Base-by-base conservation (phyloP, 2,888 invertebrate genomes). In the Netelia virgata region DNA sequence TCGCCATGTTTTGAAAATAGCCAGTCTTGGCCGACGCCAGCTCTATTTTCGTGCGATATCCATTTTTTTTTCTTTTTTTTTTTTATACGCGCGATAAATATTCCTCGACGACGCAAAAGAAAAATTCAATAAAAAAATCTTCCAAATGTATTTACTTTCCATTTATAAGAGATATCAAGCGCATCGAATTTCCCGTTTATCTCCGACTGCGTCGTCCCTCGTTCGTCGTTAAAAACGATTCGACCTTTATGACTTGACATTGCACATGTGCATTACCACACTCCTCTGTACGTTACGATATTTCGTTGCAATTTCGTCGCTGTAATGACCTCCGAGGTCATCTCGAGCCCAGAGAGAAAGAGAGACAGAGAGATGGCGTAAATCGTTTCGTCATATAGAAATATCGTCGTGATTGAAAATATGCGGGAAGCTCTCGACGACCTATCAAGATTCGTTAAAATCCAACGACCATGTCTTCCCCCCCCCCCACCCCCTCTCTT, bases 381-480 rank as follows among this genome's bases (percentile, higher is more conserved):
- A 70, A 78, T 70, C 70, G 63, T 70, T 78, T 70, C 50, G 23
- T 53, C 70, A 53, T 70, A 70, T 70, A 55, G 70, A 78, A 63
- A 70, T 78, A 70, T 55, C 78, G 63, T 78, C 63, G 70, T 18
- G 78, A 63, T 63, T 72, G 78, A 72, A 28, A 47, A 68, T 63
- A 20, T 28, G 57, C 70, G 70, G 41, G 78, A 36, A 36, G 36
- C 36, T 36, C 36, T 36, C 36, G 36, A 36, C 55, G 28, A 66
- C 43, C 53, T 43, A 79, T 72, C 79, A 72, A 72, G 79, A 79
- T 79, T 72, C 79, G 79, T 79, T 79, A 64, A 78, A 78, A 72
- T 16, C 8, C 43, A 57, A 73, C 53, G 6, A 16, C 16, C n/a
- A 53, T 53, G n/a, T 53, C 14, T 53, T 6, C 57, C 10, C 57